Base-by-base conservation (phyloP, 2,888 invertebrate species). In the Drosophila lacicola region DNA sequence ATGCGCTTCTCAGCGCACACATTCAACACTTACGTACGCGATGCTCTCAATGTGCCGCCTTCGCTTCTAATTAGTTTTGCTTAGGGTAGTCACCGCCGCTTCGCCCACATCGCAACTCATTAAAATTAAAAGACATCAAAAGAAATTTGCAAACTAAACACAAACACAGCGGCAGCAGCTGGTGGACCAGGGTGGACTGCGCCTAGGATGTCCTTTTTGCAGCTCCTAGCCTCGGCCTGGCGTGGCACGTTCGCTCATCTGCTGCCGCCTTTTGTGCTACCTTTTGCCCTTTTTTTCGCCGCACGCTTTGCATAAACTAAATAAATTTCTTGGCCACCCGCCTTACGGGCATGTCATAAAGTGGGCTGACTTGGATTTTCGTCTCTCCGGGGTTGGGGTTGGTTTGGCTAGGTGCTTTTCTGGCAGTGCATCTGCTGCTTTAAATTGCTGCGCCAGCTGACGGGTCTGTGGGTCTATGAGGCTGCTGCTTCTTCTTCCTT, bases 81-180 rank as follows among this genome's bases (percentile, higher is more conserved):
- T 65, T 74, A 49, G 70, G 76, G 51, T 60, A 56, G 66, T 60
- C 55, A 41, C 51, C 54, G 55, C 45, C 46, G 46, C 29, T 63
- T 44, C 64, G 47, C 75, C 64, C 68, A 74, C 61, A 70, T 79
- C 66, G 72, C 68, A 80, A 83, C 90, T 88, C 88, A 88, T 88
- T 88, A 89, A 89, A 88, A 88, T 88, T 89, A 88, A 79, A 89
- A 77, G 80, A 89, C 88, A 77, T 89, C 90, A 88, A 88, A 88
- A 85, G 87, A 86, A 84, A 86, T 88, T 84, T 80, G 78, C 78
- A 88, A 89, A 82, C 86, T 84, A 85, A 83, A 88, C 80, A 82
- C 74, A 82, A 82, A 74, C 79, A 81, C 37, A 19, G 58, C 50
- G 54, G 54, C 62, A 67, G 61, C 65, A 67, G 63, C 56, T 63